These are phyloP conservation scores for Anastrepha ludens DNA, from an alignment of 1,140 invertebrate genomes.

Conservation along the genomic window DNA sequence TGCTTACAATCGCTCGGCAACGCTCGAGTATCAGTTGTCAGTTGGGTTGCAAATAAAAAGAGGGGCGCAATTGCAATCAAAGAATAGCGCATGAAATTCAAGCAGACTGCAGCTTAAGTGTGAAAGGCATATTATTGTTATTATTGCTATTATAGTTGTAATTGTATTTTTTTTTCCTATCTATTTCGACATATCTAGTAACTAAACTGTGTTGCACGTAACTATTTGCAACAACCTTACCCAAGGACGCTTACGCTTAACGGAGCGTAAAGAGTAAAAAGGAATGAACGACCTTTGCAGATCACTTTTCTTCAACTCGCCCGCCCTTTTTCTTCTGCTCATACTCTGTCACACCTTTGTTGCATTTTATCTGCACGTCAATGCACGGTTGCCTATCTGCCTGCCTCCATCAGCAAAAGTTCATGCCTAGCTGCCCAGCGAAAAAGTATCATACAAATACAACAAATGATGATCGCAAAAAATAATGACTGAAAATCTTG, in stretches of 20 bases:
- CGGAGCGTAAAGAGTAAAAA: neutral
- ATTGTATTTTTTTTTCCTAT: neutral
- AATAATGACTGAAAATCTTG: no score
- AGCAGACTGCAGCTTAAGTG: neutral
- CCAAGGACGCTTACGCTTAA: conserved; percentile 5
- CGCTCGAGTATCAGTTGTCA: neutral
- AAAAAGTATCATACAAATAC: no score
- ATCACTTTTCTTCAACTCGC: no score
- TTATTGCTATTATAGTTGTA: neutral
- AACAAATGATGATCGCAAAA: no score
- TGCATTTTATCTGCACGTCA: no score
- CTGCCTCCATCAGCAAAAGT: no score
- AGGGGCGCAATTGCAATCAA: neutral
- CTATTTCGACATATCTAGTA: neutral
- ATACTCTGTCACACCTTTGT: no score
- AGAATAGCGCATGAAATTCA: conserved; percentile 15
- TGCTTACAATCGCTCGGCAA: neutral
- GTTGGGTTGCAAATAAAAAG: neutral
- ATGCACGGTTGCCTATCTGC: no score
- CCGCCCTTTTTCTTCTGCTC: no score
- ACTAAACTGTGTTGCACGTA: neutral
- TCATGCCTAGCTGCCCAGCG: no score
- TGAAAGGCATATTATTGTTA: neutral
- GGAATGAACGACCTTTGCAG: no score
- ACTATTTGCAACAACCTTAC: conserved; percentile 30